Evolutionary conservation across 2,888 invertebrate genomes (phyloP), one percentile per base, ranked within the genome.

Genomic region (Lasioglossum vierecki): DNA sequence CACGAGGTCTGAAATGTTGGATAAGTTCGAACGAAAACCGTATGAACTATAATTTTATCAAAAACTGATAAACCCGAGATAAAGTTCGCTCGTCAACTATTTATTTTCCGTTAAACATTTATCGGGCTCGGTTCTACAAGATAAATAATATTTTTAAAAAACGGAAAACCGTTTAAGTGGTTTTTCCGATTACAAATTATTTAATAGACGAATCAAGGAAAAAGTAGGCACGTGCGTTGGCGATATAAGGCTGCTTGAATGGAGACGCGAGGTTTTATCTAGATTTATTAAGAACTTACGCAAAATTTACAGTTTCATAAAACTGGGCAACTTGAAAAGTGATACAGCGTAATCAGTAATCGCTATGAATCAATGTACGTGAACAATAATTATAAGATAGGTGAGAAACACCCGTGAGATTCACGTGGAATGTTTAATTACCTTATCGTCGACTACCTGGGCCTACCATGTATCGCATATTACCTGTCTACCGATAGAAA

Each of bases 371-470:
- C 26, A 57, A 44, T 57, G 46, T 76, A 30, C 44, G 79, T 73
- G 53, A 53, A 11, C 41, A 80, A 82, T 8, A 63, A 63, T 18
- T 30, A 63, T 85, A 81, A 85, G 87, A 87, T 85, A 83, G 76
- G 66, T 84, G 78, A 81, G 66, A 74, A 84, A 77, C 84, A 88
- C 57, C 53, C 63, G 74, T 81, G 22, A 88, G 86, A 87, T 88
- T 86, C 86, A 63, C 68, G 13, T 35, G 79, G 70, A 85, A 77
- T 89, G 83, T 89, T 90, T 91, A 87, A 87, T 87, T 77, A 83
- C 66, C 85, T 91, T 90, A 90, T 91, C 90, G 86, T 83, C 79
- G 87, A 82, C 84, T 88, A 87, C 85, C 80, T 89, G 84, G 63
- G 81, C 60, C 63, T 78, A 80, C 74, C 49, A 30, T 71, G 82